Evolutionary conservation across 2,113 vertebrate genomes (phyloP), one percentile per base, ranked within the genome.

Genomic region (Actenoides lindsayi): DNA sequence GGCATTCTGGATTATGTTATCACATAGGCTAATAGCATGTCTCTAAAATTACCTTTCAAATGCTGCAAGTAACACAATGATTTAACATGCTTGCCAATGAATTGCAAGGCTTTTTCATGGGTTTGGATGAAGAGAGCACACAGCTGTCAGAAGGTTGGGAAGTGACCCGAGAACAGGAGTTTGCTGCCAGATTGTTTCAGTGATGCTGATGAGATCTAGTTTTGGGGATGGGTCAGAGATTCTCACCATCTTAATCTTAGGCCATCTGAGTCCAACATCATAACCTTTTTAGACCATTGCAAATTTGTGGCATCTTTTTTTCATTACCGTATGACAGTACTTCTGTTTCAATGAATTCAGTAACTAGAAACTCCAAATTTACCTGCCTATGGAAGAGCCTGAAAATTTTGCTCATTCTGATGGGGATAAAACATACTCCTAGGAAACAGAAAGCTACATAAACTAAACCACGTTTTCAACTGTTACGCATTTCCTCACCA

Each of bases 151-250:
- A 78, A 96, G 71, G 71, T 75, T 95, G 92, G 91, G 94, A 97
- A 94, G 83, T 30, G 76, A 94, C 89, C 93, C 96, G 95, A 97
- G 95, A 94, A 93, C 84, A 88, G 74, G 60, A 93, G 75, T 76
- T 94, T 90, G 59, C 80, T 97, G 96, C 96, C 97, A 98, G 96
- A 90, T 89, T 87, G 23, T 96, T 97, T 95, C 96, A 97, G 91
- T 89, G 92, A 91, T 50, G 71, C 90, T 97, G 96, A 97, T 94
- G 95, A 96, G 93, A 94, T 96, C 77, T 93, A 97, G 82, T 85
- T 93, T 83, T 28, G 83, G 85, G 62, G 51, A 95, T 90, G 56
- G 42, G 68, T 41, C 11, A 30, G 53, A 46, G 68, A 92, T 96
- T 92, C 87, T 96, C 75, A 92, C 76, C 30, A 44, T 81, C 75